Conservation (phyloP, 2,888 invertebrate genomes). For the Aspidiotus rigidus region DNA sequence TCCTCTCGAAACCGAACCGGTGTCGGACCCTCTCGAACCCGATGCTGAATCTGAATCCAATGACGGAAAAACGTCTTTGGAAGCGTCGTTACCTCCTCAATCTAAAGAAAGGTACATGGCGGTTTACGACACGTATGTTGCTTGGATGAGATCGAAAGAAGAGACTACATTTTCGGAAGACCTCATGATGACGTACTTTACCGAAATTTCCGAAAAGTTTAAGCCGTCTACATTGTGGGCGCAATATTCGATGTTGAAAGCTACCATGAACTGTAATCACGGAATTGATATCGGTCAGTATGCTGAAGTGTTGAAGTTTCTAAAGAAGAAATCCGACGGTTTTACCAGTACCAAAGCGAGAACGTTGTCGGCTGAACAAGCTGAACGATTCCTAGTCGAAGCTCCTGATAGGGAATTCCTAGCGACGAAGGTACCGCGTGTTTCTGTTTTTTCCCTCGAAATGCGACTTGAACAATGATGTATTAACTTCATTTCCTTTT, state of each 20-base stretch:
- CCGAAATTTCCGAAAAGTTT: neutral
- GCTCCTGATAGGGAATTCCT: slow-evolving; percentile 12
- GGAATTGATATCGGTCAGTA: slow-evolving; percentile 6
- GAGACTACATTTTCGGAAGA: neutral
- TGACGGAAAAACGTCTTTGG: neutral
- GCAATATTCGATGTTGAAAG: slow-evolving; percentile 4
- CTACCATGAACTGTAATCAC: neutral
- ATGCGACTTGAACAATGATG: neutral
- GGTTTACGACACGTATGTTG: neutral
- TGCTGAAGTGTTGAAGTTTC: neutral
- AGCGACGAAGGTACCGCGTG: slow-evolving; percentile 7
- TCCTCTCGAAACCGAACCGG: neutral
- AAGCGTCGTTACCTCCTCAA: neutral
- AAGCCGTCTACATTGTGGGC: slow-evolving; percentile 9
- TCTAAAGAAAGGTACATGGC: neutral
- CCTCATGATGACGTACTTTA: slow-evolving; percentile 1
- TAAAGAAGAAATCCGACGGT: neutral
- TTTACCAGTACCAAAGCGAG: neutral
- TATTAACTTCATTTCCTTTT: neutral
- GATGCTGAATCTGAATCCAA: neutral
- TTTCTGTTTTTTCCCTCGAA: neutral
- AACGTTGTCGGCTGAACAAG: neutral
- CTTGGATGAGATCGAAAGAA: slow-evolving; percentile 6
- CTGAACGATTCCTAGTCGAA: neutral
- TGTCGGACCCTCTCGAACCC: neutral